Percentiles rank a stretch among this genome's conserved stretches.
These are phyloP conservation scores for Myotis yumanensis DNA, from an alignment of 2,113 vertebrate species.

Conservation along the genomic window DNA sequence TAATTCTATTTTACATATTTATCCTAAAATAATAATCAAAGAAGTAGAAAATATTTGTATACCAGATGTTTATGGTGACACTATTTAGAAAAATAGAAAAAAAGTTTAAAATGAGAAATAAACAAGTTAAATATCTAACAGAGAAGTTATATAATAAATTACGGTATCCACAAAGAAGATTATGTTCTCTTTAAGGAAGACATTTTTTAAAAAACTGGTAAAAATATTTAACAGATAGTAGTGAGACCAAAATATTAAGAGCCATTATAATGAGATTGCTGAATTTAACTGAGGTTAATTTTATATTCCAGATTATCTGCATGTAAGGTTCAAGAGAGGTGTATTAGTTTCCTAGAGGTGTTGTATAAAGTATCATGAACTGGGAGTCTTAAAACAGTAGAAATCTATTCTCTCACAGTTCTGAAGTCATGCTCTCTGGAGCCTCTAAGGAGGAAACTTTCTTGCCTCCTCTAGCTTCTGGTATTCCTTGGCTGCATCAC, in stretches of 20 bases:
- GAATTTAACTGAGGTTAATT: not conserved
- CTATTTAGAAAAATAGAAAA: not conserved
- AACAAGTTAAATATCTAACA: not conserved
- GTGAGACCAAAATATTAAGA: not conserved
- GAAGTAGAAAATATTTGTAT: not conserved
- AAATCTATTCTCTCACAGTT: not conserved
- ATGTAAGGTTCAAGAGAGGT: not conserved
- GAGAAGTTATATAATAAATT: not conserved
- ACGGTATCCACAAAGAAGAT: not conserved
- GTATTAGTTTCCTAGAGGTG: not conserved
- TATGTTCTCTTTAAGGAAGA: not conserved
- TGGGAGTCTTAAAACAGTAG: not conserved
- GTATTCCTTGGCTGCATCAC: not conserved
- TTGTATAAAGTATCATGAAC: not conserved
- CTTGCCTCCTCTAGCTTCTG: not conserved
- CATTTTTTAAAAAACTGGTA: not conserved
- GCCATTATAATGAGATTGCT: not conserved
- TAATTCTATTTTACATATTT: not conserved
- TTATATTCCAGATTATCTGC: not conserved
- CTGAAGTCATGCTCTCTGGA: not conserved
- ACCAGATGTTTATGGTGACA: not conserved
- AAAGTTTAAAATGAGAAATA: not conserved
- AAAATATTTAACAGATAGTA: not conserved
- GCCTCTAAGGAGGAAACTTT: not conserved
- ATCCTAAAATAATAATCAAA: not conserved